Conservation (phyloP, 2,888 invertebrate species). For the Ennomos fuscantarius region DNA sequence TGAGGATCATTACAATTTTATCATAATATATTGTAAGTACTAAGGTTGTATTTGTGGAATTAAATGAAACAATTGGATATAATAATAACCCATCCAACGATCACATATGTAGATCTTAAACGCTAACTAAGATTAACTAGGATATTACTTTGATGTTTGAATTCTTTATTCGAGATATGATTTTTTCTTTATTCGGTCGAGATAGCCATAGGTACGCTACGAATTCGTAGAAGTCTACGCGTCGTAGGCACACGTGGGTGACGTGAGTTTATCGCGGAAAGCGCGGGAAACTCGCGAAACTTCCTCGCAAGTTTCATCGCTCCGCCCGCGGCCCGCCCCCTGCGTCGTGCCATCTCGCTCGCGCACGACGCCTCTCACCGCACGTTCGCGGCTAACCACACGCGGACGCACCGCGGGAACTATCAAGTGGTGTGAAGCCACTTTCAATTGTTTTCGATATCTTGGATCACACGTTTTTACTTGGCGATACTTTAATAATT, state of each 20-base stretch:
- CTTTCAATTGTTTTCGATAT: slow-evolving; percentile 30
- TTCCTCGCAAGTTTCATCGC: slow-evolving; percentile 62
- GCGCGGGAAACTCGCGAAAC: slow-evolving; percentile 77
- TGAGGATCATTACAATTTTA: too few relatives aligned
- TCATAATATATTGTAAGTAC: too few relatives aligned
- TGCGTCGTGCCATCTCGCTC: slow-evolving; percentile 49
- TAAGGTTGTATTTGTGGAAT: too few relatives aligned
- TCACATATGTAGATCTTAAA: too few relatives aligned
- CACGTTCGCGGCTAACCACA: slow-evolving; percentile 71
- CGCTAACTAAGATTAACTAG: too few relatives aligned
- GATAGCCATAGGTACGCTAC: slow-evolving; percentile 2
- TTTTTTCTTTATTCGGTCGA: not conserved
- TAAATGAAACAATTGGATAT: too few relatives aligned
- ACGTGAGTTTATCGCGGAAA: slow-evolving; percentile 50
- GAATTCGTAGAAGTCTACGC: slow-evolving; percentile 26
- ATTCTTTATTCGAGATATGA: too few relatives aligned
- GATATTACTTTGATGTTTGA: too few relatives aligned
- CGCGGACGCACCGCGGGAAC: slow-evolving; percentile 51
- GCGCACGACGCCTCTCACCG: slow-evolving; percentile 52
- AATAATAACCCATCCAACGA: too few relatives aligned
- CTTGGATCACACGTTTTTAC: not conserved
- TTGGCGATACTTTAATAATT: too few relatives aligned
- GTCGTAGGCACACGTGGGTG: slow-evolving; percentile 19
- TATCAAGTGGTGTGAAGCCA: slow-evolving; percentile 37
- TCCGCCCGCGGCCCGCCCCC: slow-evolving; percentile 67